phyloP scores from a whole-genome alignment of 2,113 vertebrate species.

The Zosterops hypoxanthus region DNA sequence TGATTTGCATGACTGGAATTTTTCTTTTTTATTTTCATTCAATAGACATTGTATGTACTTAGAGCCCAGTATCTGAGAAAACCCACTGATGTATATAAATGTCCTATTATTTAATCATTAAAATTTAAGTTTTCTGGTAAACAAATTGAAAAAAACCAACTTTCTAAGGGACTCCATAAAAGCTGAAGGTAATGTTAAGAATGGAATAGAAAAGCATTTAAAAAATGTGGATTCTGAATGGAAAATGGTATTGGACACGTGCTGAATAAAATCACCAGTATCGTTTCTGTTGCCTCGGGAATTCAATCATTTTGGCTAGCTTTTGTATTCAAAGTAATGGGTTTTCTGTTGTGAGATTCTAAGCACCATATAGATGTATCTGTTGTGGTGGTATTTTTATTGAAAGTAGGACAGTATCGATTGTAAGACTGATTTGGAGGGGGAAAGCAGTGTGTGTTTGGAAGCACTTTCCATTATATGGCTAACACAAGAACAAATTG shows the following conservation, averaged over 20 bases:
- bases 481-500: neutral
- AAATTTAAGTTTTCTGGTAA: slow-evolving; percentile 71
- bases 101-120: slow-evolving; percentile 69
- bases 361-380: neutral
- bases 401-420: neutral
- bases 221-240: slow-evolving; percentile 70
- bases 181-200: slow-evolving; percentile 71
- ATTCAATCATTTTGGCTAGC: slow-evolving; percentile 48
- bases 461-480: neutral
- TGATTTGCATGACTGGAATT: slow-evolving; percentile 76
- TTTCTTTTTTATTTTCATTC: slow-evolving; percentile 54
- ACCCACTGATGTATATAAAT: slow-evolving; percentile 64
- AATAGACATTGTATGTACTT: slow-evolving; percentile 70
- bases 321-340: neutral
- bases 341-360: neutral
- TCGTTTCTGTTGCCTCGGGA: slow-evolving; percentile 55
- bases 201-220: slow-evolving; percentile 45
- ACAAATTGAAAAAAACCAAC: slow-evolving; percentile 37
- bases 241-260: slow-evolving; percentile 72
- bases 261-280: slow-evolving; percentile 82
- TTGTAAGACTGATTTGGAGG: neutral
- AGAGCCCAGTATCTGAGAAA: slow-evolving; percentile 50
- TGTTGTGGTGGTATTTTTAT: neutral
- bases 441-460: neutral
- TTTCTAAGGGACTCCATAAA: slow-evolving; percentile 70